Conservation (phyloP, 2,113 vertebrate genomes). For the Phalacrocorax carbo region DNA sequence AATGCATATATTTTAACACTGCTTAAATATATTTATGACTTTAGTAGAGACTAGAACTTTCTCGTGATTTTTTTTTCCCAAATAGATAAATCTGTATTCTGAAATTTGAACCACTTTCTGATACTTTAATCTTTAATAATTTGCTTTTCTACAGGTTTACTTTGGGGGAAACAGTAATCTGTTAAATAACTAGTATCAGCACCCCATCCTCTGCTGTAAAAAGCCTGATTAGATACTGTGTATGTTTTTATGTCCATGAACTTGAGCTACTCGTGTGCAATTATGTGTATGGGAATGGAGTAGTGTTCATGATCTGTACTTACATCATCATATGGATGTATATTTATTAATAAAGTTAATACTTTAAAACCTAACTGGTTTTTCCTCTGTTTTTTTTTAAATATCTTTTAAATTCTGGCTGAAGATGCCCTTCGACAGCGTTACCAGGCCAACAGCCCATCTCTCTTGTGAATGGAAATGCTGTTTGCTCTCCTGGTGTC, state of each 20-base stretch:
- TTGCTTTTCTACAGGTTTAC: conserved; percentile 72
- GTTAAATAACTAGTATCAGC: conserved; percentile 69
- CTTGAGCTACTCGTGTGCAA: conserved; percentile 84
- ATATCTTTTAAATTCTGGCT: neutral
- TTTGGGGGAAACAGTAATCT: conserved; percentile 66
- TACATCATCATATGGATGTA: conserved; percentile 84
- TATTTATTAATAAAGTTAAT: conserved; percentile 87
- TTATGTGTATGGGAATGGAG: conserved; percentile 85
- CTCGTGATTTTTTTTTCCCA: neutral
- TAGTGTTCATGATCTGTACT: conserved; percentile 84
- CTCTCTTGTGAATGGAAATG: neutral
- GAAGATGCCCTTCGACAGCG: rapidly evolving
- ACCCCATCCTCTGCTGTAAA: conserved; percentile 81
- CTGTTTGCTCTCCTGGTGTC: neutral
- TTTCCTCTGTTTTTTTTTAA: neutral
- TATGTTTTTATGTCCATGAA: conserved; percentile 84
- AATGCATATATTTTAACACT: conserved; percentile 71
- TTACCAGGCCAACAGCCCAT: neutral
- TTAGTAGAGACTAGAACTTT: conserved; percentile 68
- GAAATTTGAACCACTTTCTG: conserved; percentile 71
- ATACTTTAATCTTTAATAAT: conserved; percentile 59
- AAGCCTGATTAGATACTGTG: conserved; percentile 83
- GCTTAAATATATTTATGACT: conserved; percentile 70
- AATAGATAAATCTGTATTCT: conserved; percentile 60
- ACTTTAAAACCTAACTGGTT: conserved; percentile 63